These are phyloP conservation scores for Acrocephalus kingi DNA, from an alignment of 2,113 vertebrate species.

Conservation along the genomic window DNA sequence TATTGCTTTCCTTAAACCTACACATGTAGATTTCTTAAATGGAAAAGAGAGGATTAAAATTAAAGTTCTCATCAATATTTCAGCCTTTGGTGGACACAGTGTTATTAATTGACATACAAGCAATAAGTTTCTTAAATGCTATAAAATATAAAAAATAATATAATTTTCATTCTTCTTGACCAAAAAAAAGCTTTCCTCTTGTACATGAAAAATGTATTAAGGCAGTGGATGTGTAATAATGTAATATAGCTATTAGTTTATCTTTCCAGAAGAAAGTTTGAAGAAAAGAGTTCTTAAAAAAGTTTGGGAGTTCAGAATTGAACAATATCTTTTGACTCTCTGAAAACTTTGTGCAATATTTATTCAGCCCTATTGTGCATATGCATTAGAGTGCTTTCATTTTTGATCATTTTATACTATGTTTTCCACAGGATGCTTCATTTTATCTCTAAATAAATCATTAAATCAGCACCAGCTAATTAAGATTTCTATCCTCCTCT, in stretches of 20 bases:
- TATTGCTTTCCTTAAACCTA: background rate
- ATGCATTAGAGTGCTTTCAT: background rate
- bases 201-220: background rate
- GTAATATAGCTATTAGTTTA: background rate
- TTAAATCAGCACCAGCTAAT: background rate
- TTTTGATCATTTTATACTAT: background rate
- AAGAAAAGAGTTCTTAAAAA: background rate
- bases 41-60: background rate
- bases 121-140: background rate
- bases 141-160: background rate
- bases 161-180: background rate
- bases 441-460: background rate
- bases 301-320: background rate
- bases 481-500: background rate
- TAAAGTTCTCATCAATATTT: background rate
- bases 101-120: background rate
- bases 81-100: background rate
- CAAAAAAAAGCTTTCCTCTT: background rate
- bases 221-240: background rate
- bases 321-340: background rate
- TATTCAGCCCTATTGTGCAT: background rate
- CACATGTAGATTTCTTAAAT: background rate
- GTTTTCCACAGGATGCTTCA: background rate
- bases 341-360: background rate
- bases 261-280: background rate